A percentile compares a stretch with the other conserved stretches of the same genome.
Conservation (phyloP, 2,888 invertebrate species). For the Nomada flava region DNA sequence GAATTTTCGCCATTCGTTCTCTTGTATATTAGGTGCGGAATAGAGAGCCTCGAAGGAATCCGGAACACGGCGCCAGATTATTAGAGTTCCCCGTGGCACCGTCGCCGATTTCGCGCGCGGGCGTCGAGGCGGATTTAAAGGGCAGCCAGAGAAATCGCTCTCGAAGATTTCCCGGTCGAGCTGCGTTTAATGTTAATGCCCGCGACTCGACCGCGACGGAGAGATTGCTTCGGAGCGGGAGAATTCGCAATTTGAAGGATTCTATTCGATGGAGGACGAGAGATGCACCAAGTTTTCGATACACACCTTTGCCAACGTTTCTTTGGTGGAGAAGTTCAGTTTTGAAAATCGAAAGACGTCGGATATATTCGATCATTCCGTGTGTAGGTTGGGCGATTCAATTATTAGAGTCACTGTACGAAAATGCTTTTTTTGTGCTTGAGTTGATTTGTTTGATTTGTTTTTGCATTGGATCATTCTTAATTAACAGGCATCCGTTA, state of each 20-base stretch:
- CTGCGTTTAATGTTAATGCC: background rate
- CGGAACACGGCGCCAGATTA: slow-evolving; percentile 20
- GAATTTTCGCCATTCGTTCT: slow-evolving; percentile 44
- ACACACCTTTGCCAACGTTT: too few relatives aligned
- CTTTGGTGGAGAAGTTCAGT: too few relatives aligned
- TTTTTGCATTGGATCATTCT: too few relatives aligned
- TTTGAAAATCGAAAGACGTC: too few relatives aligned
- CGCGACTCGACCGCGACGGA: background rate
- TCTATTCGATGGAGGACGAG: too few relatives aligned
- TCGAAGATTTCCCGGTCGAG: slow-evolving; percentile 1
- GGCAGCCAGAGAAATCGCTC: slow-evolving; percentile 4
- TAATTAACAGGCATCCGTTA: too few relatives aligned
- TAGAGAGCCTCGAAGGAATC: slow-evolving; percentile 29
- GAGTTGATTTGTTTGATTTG: background rate
- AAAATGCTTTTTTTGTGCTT: background rate
- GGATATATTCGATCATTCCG: too few relatives aligned
- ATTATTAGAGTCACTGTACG: too few relatives aligned
- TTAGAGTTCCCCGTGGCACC: slow-evolving; percentile 1
- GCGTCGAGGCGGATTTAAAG: slow-evolving; percentile 14
- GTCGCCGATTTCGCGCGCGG: slow-evolving; percentile 6
- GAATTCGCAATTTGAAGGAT: background rate
- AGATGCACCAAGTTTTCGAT: too few relatives aligned
- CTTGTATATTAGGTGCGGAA: slow-evolving; percentile 13
- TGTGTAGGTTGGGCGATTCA: too few relatives aligned
- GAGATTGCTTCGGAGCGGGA: background rate